Base-by-base conservation (phyloP, 1,140 invertebrate genomes). In the Zophobas atratus region DNA sequence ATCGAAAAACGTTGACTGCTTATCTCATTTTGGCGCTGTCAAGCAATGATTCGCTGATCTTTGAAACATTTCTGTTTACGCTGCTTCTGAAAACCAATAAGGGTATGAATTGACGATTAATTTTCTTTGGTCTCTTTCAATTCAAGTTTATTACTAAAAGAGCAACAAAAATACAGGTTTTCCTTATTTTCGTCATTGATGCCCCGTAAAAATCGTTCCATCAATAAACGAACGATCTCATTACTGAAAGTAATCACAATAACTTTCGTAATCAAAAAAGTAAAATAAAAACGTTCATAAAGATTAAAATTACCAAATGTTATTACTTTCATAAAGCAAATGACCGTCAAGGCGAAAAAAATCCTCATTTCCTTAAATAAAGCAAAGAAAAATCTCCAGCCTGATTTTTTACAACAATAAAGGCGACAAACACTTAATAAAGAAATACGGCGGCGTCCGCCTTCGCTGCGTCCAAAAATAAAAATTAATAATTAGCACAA, bases 401-500 rank as follows among this genome's bases (percentile, higher is more conserved):
- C 43, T 46, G 8, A 46, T 46, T 46, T 4, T 46, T 46, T 46
- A 4, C 43, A 46, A 53, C 20, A 20, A 6, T 53, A 8, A 2
- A 2, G 49, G 6, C 49, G 49, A 8, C 3, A 3, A 53, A 53
- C 20, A 53, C 49, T 20, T 53, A 53, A 53, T 53, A 6, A 2
- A 8, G 49, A 53, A 53, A 53, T 53, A 53, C 20, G 43, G 8
- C 6, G 6, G 3, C 33, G 20, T 57, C 32, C 55, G 6, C 35
- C 20, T 53, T 53, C 4, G 6, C 2, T 2, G 43, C 2, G 20
- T 2, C 20, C 4, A 34, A 33, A 57, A 57, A 36, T 5, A 36
- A 57, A 33, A 4, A 35, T 57, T 34, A 57, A 57, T 57, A 57
- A 57, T 57, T 33, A 57, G 20, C 55, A 3, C 4, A 35, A 5